Evolutionary conservation across 2,797 vertebrate species (phyloP).

Genomic region (Sarcoramphus papa): DNA sequence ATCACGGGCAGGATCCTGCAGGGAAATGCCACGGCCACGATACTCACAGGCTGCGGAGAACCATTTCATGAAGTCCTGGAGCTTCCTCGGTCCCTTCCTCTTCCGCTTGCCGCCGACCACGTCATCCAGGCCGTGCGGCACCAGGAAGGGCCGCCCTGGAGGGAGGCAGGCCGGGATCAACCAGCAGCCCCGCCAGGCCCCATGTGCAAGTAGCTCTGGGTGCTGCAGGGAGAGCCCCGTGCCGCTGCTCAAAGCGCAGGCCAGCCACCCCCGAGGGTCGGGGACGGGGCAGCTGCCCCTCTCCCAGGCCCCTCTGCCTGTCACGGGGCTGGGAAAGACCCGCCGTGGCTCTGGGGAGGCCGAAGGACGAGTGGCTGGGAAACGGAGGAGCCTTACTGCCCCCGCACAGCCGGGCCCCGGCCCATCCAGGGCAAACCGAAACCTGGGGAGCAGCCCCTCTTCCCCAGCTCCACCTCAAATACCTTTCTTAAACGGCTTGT

Average conservation of each 20-base stretch:
- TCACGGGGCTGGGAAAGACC: too few species aligned
- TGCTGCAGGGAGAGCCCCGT: rapidly evolving
- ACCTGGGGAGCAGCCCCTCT: too few species aligned
- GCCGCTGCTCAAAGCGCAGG: rapidly evolving
- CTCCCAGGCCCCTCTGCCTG: too few species aligned
- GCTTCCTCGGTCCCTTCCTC: slow-evolving; percentile 58
- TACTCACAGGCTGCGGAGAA: slow-evolving; percentile 81
- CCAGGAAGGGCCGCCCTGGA: slow-evolving; percentile 79
- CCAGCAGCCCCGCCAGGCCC: background rate
- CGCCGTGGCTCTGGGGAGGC: rapidly evolving
- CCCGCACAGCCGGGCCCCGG: background rate
- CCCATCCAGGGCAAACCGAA: background rate
- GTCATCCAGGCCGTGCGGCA: slow-evolving; percentile 77
- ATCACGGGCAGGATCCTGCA: rapidly evolving
- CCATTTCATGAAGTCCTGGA: slow-evolving; percentile 86
- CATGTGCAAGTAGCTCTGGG: rapidly evolving
- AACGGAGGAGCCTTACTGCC: rapidly evolving
- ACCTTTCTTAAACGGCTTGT: slow-evolving; percentile 85
- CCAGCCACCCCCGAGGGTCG: rapidly evolving
- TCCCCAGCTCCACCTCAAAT: background rate
- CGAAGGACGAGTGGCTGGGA: background rate
- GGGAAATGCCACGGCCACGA: rapidly evolving
- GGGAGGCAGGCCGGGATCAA: background rate
- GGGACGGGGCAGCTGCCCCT: rapidly evolving
- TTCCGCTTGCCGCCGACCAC: slow-evolving; percentile 81